A percentile compares a stretch with the other conserved stretches of the same genome.
Evolutionary conservation across 2,888 invertebrate genomes (phyloP).

Genomic region (Sabellastarte sp.): DNA sequence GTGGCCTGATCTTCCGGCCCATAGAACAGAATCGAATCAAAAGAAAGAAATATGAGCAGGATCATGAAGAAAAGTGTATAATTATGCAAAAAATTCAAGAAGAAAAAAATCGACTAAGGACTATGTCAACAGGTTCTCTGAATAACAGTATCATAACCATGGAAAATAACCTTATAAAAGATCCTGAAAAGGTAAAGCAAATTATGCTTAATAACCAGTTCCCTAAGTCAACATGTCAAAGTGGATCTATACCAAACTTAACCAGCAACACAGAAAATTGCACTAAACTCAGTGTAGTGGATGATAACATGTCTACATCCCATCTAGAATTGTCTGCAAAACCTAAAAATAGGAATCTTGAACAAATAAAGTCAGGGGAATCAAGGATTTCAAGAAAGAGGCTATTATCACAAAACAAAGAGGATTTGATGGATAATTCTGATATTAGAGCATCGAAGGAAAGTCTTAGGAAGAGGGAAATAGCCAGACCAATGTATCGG

Average conservation of each 20-base stretch:
- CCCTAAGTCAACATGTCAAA: too few species aligned
- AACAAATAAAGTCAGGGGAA: neutral
- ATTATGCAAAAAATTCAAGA: constrained; percentile 57
- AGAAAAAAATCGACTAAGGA: constrained; percentile 55
- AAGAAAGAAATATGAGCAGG: neutral
- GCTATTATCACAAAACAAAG: neutral
- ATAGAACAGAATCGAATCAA: constrained; percentile 57
- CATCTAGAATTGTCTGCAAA: neutral
- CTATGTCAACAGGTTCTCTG: constrained; percentile 54
- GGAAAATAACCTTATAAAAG: constrained; percentile 47
- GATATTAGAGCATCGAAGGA: neutral
- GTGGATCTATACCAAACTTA: neutral
- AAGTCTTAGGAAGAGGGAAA: neutral
- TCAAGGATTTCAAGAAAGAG: neutral
- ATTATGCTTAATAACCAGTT: too few species aligned
- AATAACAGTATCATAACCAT: constrained; percentile 57
- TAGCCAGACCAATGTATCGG: constrained; percentile 53
- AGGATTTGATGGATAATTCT: neutral
- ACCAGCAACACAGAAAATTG: neutral
- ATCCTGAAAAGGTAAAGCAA: constrained; percentile 9
- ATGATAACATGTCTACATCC: neutral
- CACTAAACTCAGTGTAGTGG: neutral
- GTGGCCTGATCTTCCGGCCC: constrained; percentile 81
- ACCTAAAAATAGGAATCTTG: too few species aligned
- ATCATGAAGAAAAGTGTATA: constrained; percentile 10